phyloP scores from a whole-genome alignment of 2,888 invertebrate genomes.

The Sminthurinus aureus region DNA sequence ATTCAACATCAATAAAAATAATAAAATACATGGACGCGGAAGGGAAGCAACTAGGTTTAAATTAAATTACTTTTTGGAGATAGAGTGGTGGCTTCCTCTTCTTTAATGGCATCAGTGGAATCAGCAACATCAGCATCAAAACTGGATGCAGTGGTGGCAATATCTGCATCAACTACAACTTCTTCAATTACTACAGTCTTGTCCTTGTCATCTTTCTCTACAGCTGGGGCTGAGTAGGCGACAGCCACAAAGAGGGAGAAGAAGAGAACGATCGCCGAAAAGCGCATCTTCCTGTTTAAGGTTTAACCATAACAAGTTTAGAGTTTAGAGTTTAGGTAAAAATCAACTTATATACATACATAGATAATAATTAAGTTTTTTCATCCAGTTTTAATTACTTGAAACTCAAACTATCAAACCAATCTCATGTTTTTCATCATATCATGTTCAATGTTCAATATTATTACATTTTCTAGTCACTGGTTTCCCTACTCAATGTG shows the following conservation, averaged over 20 bases:
- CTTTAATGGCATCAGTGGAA: conserved; percentile 31
- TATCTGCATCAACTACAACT: conserved; percentile 33
- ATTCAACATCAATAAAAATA: no score
- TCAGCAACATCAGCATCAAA: conserved; percentile 35
- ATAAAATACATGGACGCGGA: no score
- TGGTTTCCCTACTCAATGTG: no score
- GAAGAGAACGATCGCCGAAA: conserved; percentile 54
- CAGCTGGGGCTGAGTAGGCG: conserved; percentile 55
- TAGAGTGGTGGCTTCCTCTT: conserved; percentile 26
- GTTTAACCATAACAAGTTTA: not conserved
- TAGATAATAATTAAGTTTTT: not conserved
- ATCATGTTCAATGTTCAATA: no score
- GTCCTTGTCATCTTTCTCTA: conserved; percentile 34
- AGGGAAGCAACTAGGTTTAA: not conserved
- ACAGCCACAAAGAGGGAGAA: conserved; percentile 52
- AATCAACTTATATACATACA: no score
- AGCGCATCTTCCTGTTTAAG: conserved; percentile 55
- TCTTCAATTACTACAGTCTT: conserved; percentile 22
- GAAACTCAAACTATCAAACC: not conserved
- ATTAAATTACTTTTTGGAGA: conserved; percentile 22
- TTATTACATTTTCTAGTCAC: no score
- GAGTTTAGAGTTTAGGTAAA: no score
- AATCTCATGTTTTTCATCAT: not conserved
- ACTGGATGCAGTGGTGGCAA: conserved; percentile 25
- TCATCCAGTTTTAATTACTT: not conserved